A percentile compares a stretch with the other conserved stretches of the same genome.
Conservation (phyloP, 2,797 vertebrate genomes). For the Dipus sagitta region DNA sequence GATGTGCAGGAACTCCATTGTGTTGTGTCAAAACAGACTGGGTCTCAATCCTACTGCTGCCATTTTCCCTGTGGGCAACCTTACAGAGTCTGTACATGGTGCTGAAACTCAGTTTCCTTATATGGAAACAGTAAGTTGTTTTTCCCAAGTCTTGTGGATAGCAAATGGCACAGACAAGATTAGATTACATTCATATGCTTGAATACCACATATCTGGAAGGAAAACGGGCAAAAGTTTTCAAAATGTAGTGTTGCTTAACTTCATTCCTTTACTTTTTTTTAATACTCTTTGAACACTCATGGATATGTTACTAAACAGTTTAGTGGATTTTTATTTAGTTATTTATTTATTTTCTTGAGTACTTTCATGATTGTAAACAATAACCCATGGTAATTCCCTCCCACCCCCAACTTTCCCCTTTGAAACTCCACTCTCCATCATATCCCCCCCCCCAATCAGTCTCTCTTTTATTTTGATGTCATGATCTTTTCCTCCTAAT, state of each 20-base stretch:
- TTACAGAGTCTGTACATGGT: not conserved
- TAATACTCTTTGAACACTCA: not conserved
- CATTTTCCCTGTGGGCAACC: not conserved
- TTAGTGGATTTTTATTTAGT: not conserved
- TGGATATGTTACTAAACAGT: not conserved
- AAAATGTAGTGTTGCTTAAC: not conserved
- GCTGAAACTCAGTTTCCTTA: slow-evolving; percentile 13
- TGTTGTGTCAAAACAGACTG: not conserved
- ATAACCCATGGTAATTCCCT: no score
- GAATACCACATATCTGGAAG: not conserved
- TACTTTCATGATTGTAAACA: no score
- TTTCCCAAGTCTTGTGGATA: not conserved
- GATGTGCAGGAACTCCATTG: not conserved
- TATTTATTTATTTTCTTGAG: no score
- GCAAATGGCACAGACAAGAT: not conserved
- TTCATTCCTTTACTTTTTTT: slow-evolving; percentile 26
- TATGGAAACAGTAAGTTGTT: not conserved
- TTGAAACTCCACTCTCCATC: no score
- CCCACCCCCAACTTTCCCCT: no score
- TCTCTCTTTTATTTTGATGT: no score
- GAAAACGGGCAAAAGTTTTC: not conserved
- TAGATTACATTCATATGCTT: not conserved
- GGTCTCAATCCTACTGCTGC: not conserved
- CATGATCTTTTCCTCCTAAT: no score
- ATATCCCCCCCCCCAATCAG: no score